phyloP scores from a whole-genome alignment of 2,113 vertebrate genomes.

The Egretta garzetta region DNA sequence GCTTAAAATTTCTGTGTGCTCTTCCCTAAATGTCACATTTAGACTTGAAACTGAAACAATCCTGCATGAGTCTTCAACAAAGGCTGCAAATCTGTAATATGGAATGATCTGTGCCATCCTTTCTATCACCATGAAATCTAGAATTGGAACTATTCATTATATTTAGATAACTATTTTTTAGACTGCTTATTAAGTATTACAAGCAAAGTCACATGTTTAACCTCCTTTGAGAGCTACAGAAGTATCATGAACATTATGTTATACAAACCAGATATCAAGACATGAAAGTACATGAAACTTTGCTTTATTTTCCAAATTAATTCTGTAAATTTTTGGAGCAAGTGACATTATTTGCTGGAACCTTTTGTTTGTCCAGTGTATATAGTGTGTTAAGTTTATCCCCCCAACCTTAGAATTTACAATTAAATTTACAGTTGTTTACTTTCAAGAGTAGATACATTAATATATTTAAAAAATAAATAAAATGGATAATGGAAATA shows the following conservation, averaged over 20 bases:
- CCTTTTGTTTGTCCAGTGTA: background rate
- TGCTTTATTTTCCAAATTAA: background rate
- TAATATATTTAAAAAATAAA: background rate
- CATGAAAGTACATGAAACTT: background rate
- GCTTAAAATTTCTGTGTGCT: background rate
- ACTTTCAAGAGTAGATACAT: background rate
- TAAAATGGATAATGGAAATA: background rate
- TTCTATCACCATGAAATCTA: background rate
- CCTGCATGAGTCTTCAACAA: background rate
- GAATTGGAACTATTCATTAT: background rate
- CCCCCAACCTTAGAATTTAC: background rate
- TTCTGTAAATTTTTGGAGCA: background rate
- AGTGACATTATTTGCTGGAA: background rate
- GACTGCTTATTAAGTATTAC: background rate
- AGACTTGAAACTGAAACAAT: background rate
- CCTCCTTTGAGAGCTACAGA: background rate
- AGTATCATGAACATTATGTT: background rate
- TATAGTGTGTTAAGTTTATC: background rate
- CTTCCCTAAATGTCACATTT: background rate
- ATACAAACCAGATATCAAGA: background rate
- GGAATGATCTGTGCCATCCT: background rate
- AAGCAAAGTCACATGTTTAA: background rate
- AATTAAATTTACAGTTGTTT: background rate
- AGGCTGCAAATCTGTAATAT: background rate
- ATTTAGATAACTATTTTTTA: background rate